phyloP scores from a whole-genome alignment of 2,888 invertebrate species.

The Calliphora vomitoria region DNA sequence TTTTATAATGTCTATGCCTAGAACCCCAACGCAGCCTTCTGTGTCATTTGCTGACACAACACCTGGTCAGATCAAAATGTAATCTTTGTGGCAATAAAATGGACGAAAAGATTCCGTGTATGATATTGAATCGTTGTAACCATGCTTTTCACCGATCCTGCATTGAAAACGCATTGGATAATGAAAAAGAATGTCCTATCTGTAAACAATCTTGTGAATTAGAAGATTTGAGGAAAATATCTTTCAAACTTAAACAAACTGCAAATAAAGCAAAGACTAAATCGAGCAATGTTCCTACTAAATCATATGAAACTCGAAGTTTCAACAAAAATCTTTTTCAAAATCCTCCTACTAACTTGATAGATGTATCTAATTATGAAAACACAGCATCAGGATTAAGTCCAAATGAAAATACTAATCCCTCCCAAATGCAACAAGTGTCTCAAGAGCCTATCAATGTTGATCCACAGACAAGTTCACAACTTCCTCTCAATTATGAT shows the following conservation, averaged over 20 bases:
- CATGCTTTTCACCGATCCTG: conserved; percentile 34
- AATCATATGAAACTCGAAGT: conserved; percentile 14
- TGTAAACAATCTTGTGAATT: conserved; percentile 27
- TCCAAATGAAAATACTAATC: not conserved
- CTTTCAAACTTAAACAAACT: not conserved
- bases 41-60: not conserved
- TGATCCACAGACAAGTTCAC: not conserved
- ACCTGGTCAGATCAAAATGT: not conserved
- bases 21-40: not conserved
- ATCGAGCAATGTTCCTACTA: not conserved
- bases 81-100: not conserved
- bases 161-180: conserved; percentile 4
- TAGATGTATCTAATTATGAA: not conserved
- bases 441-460: not conserved
- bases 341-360: not conserved
- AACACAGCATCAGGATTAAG: not conserved
- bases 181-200: conserved; percentile 7
- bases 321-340: conserved; percentile 9
- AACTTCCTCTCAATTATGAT: not conserved
- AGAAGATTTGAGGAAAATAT: conserved; percentile 8
- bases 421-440: not conserved
- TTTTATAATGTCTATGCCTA: not conserved
- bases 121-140: conserved; percentile 8
- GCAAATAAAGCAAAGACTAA: not conserved
- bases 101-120: conserved; percentile 19